Evolutionary conservation across 2,797 vertebrate genomes (phyloP), one percentile per base, ranked within the genome.

Genomic region (Rousettus madagascariensis): DNA sequence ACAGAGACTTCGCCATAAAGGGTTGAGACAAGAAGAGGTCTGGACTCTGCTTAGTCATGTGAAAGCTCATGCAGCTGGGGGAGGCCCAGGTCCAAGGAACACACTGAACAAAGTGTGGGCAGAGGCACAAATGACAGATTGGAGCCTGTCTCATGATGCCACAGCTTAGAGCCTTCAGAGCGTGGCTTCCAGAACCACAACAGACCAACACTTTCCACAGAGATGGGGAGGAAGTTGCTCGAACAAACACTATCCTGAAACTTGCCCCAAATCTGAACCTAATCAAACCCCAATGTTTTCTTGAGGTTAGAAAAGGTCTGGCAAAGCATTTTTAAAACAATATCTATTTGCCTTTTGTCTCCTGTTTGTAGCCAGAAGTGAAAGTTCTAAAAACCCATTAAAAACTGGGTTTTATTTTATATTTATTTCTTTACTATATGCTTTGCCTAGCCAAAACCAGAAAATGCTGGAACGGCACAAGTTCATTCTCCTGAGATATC

Each of bases 311-410:
- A 94, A 96, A 97, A 96, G 49, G 65, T 94, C 85, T 94, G 94
- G 82, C 94, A 84, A 96, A 85, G 94, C 96, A 84, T 97, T 97
- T 97, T 97, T 20, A 57, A 97, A 95, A 97, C 97, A 97, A 96
- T 96, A 96, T 97, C 96, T 93, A 65, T 95, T 97, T 95, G 97
- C 95, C 96, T 97, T 97, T 97, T 97, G 96, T 97, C 93, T 96
- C 94, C 84, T 6, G 0, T 79, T 93, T 96, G 93, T 80, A 97
- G 94, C 95, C 97, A 97, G 87, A 90, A 94, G 84, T 92, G 78
- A 92, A 97, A 96, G 94, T 96, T 97, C 94, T 97, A 88, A 96
- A 97, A 97, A 65, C 79, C 68, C 95, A 97, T 97, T 97, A 97
- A 93, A 97, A 97, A 92, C 80, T 72, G 84, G 92, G 87, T 92